Percentiles rank a stretch among this genome's conserved stretches.
phyloP scores from a whole-genome alignment of 2,888 invertebrate species.

The Volucella inanis region DNA sequence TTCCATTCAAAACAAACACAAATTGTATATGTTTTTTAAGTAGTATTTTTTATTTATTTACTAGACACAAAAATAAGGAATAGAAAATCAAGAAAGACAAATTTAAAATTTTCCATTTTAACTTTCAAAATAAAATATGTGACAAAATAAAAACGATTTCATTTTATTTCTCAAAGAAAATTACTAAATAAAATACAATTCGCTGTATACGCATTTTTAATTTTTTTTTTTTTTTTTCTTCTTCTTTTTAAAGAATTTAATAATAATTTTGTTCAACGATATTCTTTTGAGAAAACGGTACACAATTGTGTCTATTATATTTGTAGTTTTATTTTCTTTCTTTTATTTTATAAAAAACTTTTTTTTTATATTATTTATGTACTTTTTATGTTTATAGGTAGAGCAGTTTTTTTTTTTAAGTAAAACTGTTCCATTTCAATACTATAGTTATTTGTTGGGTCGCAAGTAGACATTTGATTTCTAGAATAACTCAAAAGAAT shows the following conservation, averaged over 20 bases:
- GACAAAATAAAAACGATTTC: conserved; percentile 8
- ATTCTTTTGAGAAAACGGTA: conserved; percentile 24
- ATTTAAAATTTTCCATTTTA: conserved; percentile 1
- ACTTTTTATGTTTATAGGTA: not conserved
- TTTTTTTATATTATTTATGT: conserved; percentile 12
- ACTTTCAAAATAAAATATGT: conserved; percentile 30
- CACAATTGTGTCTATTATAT: conserved; percentile 1
- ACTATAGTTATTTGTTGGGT: not conserved
- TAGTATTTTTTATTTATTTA: conserved; percentile 34
- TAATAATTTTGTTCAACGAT: conserved; percentile 27
- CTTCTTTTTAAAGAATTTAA: conserved; percentile 37
- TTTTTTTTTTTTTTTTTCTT: conserved; percentile 12
- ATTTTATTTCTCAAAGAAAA: conserved; percentile 52
- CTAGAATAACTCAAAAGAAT: no score
- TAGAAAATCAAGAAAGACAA: conserved; percentile 14
- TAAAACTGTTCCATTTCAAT: conserved; percentile 13
- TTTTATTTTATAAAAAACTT: conserved; percentile 6
- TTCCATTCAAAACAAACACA: not conserved
- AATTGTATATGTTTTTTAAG: not conserved
- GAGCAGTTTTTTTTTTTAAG: conserved; percentile 1
- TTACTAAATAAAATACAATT: conserved; percentile 48
- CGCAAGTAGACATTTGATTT: no score
- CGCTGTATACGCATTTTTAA: conserved; percentile 12
- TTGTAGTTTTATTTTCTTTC: conserved; percentile 2
- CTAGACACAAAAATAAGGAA: conserved; percentile 43